Percentiles rank a stretch among this genome's conserved stretches.
phyloP scores from a whole-genome alignment of 1,140 invertebrate species.

The Bombus breviceps region DNA sequence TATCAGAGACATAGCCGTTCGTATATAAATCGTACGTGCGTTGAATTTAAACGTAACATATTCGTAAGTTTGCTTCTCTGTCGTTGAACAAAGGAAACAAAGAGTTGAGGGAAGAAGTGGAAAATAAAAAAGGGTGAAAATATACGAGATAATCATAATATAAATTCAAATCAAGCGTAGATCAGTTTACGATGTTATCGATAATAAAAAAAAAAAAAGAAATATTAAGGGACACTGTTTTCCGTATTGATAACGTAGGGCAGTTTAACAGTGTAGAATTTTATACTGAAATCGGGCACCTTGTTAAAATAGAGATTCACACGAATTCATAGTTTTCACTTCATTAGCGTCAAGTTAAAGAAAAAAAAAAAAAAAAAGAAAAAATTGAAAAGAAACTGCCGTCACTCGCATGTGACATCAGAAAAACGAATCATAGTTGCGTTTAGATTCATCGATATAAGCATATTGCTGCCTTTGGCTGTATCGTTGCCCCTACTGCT shows the following conservation, averaged over 20 bases:
- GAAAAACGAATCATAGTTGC: constrained; percentile 66
- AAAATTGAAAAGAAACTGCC: constrained; percentile 17
- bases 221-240: neutral
- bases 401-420: constrained; percentile 37
- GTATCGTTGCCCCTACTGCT: constrained; percentile 81
- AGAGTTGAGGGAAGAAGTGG: neutral
- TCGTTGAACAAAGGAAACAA: neutral
- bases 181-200: neutral
- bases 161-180: neutral
- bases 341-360: neutral
- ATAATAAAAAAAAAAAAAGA: neutral
- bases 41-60: constrained; percentile 69
- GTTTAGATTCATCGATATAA: constrained; percentile 73
- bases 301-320: constrained; percentile 21
- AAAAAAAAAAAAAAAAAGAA: constrained; percentile 10
- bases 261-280: constrained; percentile 35
- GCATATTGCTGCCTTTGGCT: constrained; percentile 81
- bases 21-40: constrained; percentile 57
- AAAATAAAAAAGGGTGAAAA: neutral
- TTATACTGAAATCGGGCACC: constrained; percentile 32
- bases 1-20: constrained; percentile 64
- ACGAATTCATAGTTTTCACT: constrained; percentile 11
- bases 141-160: neutral
- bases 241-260: neutral
- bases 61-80: constrained; percentile 49